A percentile compares a stretch with the other conserved stretches of the same genome.
These are phyloP conservation scores for Procambarus virginalis DNA, from an alignment of 1,140 invertebrate species.

Conservation along the genomic window DNA sequence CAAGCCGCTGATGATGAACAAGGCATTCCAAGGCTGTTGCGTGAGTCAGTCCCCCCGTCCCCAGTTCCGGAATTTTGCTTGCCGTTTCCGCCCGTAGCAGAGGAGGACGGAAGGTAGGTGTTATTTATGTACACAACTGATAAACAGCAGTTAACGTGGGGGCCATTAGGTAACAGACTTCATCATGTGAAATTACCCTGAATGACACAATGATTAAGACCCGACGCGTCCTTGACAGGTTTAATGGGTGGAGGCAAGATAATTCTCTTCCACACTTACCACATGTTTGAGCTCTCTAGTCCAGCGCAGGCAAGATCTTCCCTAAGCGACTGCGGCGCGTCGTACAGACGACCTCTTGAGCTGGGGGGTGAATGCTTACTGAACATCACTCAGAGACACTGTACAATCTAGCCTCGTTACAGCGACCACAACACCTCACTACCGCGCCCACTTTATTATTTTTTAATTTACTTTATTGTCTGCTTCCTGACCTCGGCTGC, in stretches of 20 bases:
- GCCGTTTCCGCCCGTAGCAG: background rate
- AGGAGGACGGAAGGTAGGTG: background rate
- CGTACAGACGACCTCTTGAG: constrained; percentile 5
- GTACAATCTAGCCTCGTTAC: constrained; percentile 39
- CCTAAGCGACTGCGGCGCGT: constrained; percentile 1
- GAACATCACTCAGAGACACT: constrained; percentile 19
- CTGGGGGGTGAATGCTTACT: background rate
- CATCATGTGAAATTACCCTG: constrained; percentile 44
- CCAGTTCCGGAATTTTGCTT: background rate
- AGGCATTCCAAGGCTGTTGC: background rate
- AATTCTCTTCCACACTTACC: background rate
- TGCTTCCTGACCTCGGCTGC: background rate
- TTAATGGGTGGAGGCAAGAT: constrained; percentile 22
- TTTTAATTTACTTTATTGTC: constrained; percentile 21
- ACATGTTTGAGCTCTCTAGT: constrained; percentile 21
- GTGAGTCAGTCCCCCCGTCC: background rate
- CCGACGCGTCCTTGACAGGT: constrained; percentile 32
- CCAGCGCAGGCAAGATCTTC: background rate
- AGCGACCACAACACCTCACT: background rate
- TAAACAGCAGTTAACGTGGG: constrained; percentile 9
- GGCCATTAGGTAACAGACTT: constrained; percentile 11
- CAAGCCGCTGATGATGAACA: background rate
- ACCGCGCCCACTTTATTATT: background rate
- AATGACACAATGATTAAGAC: constrained; percentile 45
- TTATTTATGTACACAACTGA: background rate